phyloP scores from a whole-genome alignment of 2,113 vertebrate genomes.

The Poeciliopsis retropinna region DNA sequence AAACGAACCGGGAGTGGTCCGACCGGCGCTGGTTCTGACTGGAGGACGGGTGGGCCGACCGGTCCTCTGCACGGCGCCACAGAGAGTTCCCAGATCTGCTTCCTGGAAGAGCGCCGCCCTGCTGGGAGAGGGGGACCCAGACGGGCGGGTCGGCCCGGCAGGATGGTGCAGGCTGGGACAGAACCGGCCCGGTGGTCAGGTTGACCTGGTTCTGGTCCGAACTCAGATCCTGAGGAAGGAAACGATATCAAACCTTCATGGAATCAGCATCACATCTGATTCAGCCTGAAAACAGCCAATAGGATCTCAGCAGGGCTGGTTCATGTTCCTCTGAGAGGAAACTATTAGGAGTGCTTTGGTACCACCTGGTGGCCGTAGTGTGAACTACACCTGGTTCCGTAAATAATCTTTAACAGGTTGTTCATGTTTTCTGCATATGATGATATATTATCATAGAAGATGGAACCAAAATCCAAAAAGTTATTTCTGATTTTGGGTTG shows the following conservation, averaged over 20 bases:
- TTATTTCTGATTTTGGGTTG: too few species aligned
- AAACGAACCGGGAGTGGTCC: background rate
- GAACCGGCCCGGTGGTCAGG: conserved; percentile 61
- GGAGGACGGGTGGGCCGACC: conserved; percentile 6
- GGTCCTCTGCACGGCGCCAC: conserved; percentile 5
- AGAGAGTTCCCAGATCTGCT: background rate
- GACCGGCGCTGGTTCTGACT: background rate
- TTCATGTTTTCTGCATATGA: too few species aligned
- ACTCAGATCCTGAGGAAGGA: conserved; percentile 72
- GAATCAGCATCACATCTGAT: too few species aligned
- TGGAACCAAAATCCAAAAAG: too few species aligned
- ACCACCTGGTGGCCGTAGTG: too few species aligned
- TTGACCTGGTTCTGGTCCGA: conserved; percentile 67
- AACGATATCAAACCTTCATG: background rate
- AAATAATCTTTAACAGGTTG: too few species aligned
- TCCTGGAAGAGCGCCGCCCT: conserved; percentile 26
- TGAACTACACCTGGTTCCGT: too few species aligned
- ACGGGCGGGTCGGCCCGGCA: conserved; percentile 9
- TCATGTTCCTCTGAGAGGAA: too few species aligned
- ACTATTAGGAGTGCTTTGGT: too few species aligned
- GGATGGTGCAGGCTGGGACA: background rate
- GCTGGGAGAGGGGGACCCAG: conserved; percentile 28
- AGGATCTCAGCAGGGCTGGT: too few species aligned
- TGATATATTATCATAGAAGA: too few species aligned
- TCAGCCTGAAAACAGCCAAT: too few species aligned